Base-by-base conservation (phyloP, 2,888 invertebrate genomes). In the Nezara viridula region DNA sequence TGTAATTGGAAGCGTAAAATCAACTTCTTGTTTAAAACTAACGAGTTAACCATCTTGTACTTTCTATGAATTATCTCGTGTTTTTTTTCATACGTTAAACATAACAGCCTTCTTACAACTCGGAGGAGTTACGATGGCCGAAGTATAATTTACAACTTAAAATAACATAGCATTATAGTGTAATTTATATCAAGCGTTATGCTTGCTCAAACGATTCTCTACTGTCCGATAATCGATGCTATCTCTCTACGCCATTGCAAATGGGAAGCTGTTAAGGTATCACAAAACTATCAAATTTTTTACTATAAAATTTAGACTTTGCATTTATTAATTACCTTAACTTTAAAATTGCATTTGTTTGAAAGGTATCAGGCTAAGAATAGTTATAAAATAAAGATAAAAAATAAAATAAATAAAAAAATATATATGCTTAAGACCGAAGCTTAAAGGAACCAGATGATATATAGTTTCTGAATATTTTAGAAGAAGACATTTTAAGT, bases 1-100 rank as follows among this genome's bases (percentile, higher is more conserved):
- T 47, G 81, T 81, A 81, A 81, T 81, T 81, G 81, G 81, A 81
- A 81, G 12, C 81, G 81, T 81, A 81, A 81, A 81, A 81, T 44
- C 81, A 40, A 81, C 81, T 81, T 81, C 44, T 81, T 81, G 81
- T 81, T 81, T 81, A 81, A 81, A 81, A 81, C 44, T 44, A 81
- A 81, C 44, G 81, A 44, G 81, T 81, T 44, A 81, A 81, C 44
- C n/a, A 47, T 81, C 44, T 81, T 81, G 24, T 81, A 81, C 44
- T 81, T 81, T 44, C 81, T 81, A 81, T 44, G 81, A 81, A 81
- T 81, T n/a, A 81, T 44, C 44, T 81, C 10, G 1, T 14, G 6
- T 60, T 60, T 40, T 44, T 77, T 81, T 81, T 81, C 81, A 81
- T 81, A 44, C 81, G 44, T 44, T 81, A 14, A 81, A 47, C 44